Conservation (phyloP, 2,113 vertebrate genomes). For the Stegostoma tigrinum region DNA sequence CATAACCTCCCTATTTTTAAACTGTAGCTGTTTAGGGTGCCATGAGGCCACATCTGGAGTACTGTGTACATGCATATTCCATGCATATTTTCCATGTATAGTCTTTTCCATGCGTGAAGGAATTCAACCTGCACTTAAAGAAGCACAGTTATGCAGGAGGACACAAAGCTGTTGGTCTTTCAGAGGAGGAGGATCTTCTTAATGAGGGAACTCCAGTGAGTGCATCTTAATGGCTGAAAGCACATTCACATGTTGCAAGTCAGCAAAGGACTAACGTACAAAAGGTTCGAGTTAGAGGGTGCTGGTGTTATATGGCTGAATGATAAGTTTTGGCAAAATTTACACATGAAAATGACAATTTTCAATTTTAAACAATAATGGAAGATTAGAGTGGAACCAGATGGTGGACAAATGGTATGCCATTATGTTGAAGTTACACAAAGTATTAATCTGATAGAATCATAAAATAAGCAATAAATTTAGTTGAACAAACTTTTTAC, state of each 20-base stretch:
- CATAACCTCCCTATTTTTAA: no score
- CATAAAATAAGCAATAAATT: neutral
- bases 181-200: neutral
- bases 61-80: no score
- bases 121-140: neutral
- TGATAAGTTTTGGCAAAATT: neutral
- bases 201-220: neutral
- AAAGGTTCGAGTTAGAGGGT: neutral
- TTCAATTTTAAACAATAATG: neutral
- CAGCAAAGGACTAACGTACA: neutral
- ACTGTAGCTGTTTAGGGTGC: no score
- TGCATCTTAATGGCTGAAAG: neutral
- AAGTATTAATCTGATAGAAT: neutral
- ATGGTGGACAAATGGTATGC: neutral
- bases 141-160: neutral
- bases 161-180: neutral
- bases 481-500: neutral
- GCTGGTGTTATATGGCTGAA: neutral
- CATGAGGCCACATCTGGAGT: no score
- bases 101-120: neutral
- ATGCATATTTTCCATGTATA: no score
- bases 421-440: neutral
- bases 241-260: neutral
- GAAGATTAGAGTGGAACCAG: neutral
- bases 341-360: neutral